phyloP scores from a whole-genome alignment of 2,113 vertebrate species.

The Ictalurus punctatus region DNA sequence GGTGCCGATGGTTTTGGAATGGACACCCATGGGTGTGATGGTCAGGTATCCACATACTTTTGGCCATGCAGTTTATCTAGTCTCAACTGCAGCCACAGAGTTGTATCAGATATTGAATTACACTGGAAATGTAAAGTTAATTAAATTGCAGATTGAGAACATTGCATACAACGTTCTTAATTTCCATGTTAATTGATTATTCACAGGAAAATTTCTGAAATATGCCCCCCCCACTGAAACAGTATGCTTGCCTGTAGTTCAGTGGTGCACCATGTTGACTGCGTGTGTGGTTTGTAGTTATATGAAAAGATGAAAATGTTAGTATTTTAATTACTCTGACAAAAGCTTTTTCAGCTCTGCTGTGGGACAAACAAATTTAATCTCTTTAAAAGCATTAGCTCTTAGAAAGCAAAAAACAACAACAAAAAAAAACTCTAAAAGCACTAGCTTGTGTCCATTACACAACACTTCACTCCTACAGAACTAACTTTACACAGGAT shows the following conservation, averaged over 20 bases:
- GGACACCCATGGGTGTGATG: not conserved
- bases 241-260: too few relatives aligned
- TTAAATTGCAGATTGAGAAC: not conserved
- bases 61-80: not conserved
- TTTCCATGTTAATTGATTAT: not conserved
- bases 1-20: not conserved
- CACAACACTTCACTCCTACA: not conserved
- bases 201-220: not conserved
- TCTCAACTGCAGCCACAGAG: not conserved
- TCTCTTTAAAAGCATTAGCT: not conserved
- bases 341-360: not conserved
- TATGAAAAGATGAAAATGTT: too few relatives aligned
- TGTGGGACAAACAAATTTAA: conserved; percentile 13
- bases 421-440: not conserved
- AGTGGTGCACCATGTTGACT: too few relatives aligned
- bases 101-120: not conserved
- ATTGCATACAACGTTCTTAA: not conserved
- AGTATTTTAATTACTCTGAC: too few relatives aligned
- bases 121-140: not conserved
- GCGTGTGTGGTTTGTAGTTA: too few relatives aligned
- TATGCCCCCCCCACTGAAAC: too few relatives aligned
- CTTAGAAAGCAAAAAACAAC: not conserved
- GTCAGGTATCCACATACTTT: not conserved
- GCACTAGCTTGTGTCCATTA: not conserved
- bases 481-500: not conserved